phyloP scores from a whole-genome alignment of 1,140 invertebrate genomes.

The Scaptomyza hsui region DNA sequence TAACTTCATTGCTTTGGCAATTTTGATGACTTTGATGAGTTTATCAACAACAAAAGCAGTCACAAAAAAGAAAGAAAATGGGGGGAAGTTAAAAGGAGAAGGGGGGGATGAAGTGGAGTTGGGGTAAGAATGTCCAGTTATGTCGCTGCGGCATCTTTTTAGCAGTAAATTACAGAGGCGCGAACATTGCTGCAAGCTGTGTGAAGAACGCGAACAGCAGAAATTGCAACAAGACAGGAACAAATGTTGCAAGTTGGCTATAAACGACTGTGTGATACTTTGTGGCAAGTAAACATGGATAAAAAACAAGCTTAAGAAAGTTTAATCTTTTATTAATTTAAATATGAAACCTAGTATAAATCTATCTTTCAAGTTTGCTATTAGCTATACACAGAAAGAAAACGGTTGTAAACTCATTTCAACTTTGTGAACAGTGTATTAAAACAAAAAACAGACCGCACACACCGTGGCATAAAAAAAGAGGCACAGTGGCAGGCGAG shows the following conservation, averaged over 20 bases:
- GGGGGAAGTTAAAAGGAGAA: not conserved
- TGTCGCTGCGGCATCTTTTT: conserved; percentile 21
- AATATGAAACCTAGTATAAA: no score
- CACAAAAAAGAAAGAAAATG: conserved; percentile 29
- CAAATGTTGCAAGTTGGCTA: not conserved
- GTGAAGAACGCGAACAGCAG: conserved; percentile 42
- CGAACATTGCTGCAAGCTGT: conserved; percentile 72
- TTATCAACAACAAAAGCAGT: conserved; percentile 66
- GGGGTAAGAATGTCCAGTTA: conserved; percentile 4
- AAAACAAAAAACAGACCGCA: conserved; percentile 21
- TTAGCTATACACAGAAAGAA: no score
- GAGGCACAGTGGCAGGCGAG: conserved; percentile 25
- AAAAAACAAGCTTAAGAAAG: no score
- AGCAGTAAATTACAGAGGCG: conserved; percentile 75
- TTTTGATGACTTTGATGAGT: conserved; percentile 78
- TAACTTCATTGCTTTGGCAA: conserved; percentile 60
- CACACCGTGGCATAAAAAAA: conserved; percentile 12
- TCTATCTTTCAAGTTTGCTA: no score
- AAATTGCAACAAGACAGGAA: conserved; percentile 12
- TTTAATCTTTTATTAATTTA: no score
- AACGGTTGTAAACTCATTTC: not conserved
- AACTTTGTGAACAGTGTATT: not conserved
- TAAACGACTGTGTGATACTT: not conserved
- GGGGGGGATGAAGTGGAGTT: not conserved
- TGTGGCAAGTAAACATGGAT: not conserved